Evolutionary conservation across 2,113 vertebrate species (phyloP), one percentile per base, ranked within the genome.

Genomic region (Nerophis lumbriciformis): DNA sequence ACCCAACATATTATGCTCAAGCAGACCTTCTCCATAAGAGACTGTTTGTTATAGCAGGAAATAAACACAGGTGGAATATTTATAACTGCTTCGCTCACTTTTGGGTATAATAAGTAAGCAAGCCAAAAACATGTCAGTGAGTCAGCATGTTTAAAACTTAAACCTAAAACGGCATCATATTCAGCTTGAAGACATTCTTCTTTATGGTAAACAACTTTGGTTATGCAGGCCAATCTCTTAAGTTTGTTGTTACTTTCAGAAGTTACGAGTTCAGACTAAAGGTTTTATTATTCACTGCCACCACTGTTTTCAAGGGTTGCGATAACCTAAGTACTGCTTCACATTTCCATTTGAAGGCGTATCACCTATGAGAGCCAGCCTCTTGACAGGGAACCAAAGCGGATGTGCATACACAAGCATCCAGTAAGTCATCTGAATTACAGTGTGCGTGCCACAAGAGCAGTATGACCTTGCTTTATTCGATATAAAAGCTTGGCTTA

Each of bases 391-490:
- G 48, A 65, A 61, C 66, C 53, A 48, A 48, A 62, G 53, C 47
- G 36, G 44, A 67, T 71, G 48, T 42, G 66, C 44, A 61, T 59
- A 65, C 69, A 66, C 54, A 71, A 65, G 54, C 70, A 59, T 61
- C 60, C 50, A 37, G 49, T 66, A 61, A 66, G 63, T 74, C 60
- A 59, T 74, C 68, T 72, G 63, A 75, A 76, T 78, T 75, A 68
- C 65, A 72, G 51, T 8, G 35, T 36, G 65, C 51, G 38, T 13
- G 53, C 65, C 71, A 15, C 69, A 76, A 74, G 72, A 73, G 53
- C 65, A 4, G 37, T 58, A 28, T 67, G 70, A 81, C 76, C 79
- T 76, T 53, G 61, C 61, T 77, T 77, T 70, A 76, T 77, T 79
- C 68, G 69, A 69, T 69, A 64, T 39, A 71, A 63, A 59, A 72